Conservation (phyloP, 2,113 vertebrate genomes). For the Tor tambroides region DNA sequence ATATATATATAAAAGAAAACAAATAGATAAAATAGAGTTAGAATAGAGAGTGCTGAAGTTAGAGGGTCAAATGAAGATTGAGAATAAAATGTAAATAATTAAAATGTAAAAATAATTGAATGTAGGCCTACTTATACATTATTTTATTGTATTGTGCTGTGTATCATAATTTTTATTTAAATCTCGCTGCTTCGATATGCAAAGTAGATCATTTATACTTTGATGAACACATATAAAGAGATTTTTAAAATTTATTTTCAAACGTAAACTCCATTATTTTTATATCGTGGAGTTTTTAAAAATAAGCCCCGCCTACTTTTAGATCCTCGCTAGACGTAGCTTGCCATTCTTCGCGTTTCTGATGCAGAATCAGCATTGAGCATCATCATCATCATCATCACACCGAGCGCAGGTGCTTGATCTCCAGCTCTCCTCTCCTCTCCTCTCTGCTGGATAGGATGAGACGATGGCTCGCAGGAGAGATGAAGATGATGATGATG, state of each 20-base stretch:
- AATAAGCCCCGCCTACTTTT: not conserved
- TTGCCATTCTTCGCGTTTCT: not conserved
- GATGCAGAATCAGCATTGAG: slow-evolving; percentile 9
- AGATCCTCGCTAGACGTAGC: not conserved
- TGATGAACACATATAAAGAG: not conserved
- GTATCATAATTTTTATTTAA: no score
- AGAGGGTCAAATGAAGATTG: not conserved
- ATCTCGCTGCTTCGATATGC: no score
- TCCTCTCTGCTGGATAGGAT: slow-evolving; percentile 66
- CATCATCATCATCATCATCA: not conserved
- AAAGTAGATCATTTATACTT: not conserved
- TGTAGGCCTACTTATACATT: no score
- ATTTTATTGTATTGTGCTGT: no score
- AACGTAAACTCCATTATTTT: no score
- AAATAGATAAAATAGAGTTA: no score
- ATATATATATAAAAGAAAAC: no score
- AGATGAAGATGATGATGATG: slow-evolving; percentile 60
- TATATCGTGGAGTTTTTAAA: no score
- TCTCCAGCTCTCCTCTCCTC: not conserved
- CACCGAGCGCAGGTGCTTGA: not conserved
- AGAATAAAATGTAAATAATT: not conserved
- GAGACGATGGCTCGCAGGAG: slow-evolving; percentile 70
- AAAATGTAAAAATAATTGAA: no score
- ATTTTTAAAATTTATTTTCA: not conserved
- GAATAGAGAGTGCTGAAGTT: no score